Base-by-base conservation (phyloP, 35 echinoderm and acorn worm species). In the Diadema setosum region DNA sequence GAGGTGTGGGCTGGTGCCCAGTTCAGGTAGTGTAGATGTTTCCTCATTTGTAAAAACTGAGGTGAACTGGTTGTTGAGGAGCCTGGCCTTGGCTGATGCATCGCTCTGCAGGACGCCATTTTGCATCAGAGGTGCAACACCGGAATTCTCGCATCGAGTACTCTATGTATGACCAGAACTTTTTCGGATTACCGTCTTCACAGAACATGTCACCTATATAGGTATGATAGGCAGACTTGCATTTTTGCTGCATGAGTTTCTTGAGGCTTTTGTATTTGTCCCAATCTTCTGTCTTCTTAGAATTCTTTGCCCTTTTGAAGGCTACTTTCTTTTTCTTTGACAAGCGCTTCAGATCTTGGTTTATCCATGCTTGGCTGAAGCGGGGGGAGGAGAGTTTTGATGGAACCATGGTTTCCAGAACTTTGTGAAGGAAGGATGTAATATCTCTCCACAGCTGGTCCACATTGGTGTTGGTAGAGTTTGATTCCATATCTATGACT, bases 81-180 rank as follows among this genome's bases (percentile, higher is more conserved):
- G 8, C 11, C 58, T 83, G 23, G 44, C 81, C 40, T 57, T 83
- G 45, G 46, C 48, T 21, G 39, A 70, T n/a, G 32, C n/a, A 17
- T 87, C 63, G 39, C 85, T 74, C 61, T 87, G 85, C 1, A 75
- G 37, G 0, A 87, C 24, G 45, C 65, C 85, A 49, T 76, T 48
- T 27, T 87, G 73, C 42, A 87, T n/a, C 6, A 87, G 36, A 24
- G 61, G 64, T 36, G 63, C 82, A 12, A 85, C 82, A 61, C 82
- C 57, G 20, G 83, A 41, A 37, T 86, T 86, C 5, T 86, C 83
- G 42, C 83, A 86, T 41, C 83, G 83, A 3, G 11, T 64, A 31
- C 57, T 67, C 46, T 2, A 70, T 70, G 24, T 45, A 73, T 2
- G 63, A 67, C 82, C 82, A 85, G 7, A 85, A 64, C 15, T 11